phyloP scores from a whole-genome alignment of 2,113 vertebrate species.

The Acanthisitta chloris region DNA sequence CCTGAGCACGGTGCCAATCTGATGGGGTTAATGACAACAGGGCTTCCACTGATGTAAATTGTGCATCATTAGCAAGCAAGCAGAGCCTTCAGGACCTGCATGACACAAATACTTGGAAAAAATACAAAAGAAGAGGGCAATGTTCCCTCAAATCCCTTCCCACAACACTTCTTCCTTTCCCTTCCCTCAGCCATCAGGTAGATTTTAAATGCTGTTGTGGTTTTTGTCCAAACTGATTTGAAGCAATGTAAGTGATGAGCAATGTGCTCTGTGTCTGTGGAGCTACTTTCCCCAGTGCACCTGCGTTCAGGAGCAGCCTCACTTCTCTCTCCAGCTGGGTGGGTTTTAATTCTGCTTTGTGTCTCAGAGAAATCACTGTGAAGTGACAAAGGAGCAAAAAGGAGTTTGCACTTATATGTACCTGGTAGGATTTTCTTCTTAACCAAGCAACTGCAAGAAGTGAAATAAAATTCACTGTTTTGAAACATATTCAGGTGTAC shows the following conservation, averaged over 20 bases:
- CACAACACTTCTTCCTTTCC: background rate
- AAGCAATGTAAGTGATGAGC: background rate
- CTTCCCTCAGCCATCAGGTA: background rate
- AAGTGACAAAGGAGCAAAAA: background rate
- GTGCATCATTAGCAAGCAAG: background rate
- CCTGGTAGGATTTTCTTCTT: background rate
- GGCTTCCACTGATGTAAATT: background rate
- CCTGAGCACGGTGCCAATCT: rapidly evolving
- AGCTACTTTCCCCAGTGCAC: background rate
- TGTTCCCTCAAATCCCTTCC: background rate
- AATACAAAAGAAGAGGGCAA: background rate
- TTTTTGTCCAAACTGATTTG: conserved; percentile 11
- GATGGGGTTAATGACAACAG: background rate
- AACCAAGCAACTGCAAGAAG: background rate
- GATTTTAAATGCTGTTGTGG: background rate
- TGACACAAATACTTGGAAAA: background rate
- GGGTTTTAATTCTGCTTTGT: conserved; percentile 18
- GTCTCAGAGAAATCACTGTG: background rate
- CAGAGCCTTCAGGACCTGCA: background rate
- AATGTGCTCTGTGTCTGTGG: background rate
- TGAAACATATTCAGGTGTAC: background rate
- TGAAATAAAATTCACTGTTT: background rate
- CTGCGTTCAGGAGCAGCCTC: background rate
- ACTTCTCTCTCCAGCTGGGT: background rate
- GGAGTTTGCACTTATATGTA: rapidly evolving